Base-by-base conservation (phyloP, 2,888 invertebrate genomes). In the Clistopyga incitator region DNA sequence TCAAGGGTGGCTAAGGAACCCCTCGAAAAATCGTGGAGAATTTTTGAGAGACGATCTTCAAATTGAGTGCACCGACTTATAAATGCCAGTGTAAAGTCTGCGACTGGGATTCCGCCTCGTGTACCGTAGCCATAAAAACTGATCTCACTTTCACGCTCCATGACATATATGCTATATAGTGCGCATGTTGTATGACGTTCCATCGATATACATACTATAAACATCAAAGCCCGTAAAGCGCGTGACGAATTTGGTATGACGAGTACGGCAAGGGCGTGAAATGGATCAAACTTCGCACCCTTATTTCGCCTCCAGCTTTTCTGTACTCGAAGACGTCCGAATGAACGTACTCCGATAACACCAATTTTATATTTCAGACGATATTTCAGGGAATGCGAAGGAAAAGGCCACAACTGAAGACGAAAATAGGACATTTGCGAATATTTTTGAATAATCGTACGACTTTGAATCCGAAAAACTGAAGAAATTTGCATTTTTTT, bases 31-130 rank as follows among this genome's bases (percentile, higher is more conserved):
- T 38, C 52, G 64, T 18, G 56, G 20, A 82, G 82, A 54, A 71
- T 84, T 84, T 87, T 71, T 64, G 34, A 79, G 88, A 84, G 86
- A 87, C 88, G 89, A 91, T 90, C 90, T 92, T 92, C 90, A 92
- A 92, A 92, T 92, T 90, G 91, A 92, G 91, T 91, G 90, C 90
- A 89, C 88, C 87, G 88, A 90, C 90, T 92, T 92, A 91, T 90
- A 18, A 88, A 91, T 90, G 89, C 90, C 88, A 89, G 86, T 92
- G 92, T 92, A 92, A 92, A 92, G 87, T 91, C 89, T 87, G 83
- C 84, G 84, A 75, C 85, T 84, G 86, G 87, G 88, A 89, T 90
- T 90, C 88, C 89, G 86, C 84, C 76, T 81, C 79, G 75, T 76
- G 68, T 68, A 59, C 56, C 47, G 25, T 50, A 45, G 52, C 42